A percentile compares a stretch with the other conserved stretches of the same genome.
phyloP scores from a whole-genome alignment of 1,140 invertebrate species.

The Drosophila arizonae region DNA sequence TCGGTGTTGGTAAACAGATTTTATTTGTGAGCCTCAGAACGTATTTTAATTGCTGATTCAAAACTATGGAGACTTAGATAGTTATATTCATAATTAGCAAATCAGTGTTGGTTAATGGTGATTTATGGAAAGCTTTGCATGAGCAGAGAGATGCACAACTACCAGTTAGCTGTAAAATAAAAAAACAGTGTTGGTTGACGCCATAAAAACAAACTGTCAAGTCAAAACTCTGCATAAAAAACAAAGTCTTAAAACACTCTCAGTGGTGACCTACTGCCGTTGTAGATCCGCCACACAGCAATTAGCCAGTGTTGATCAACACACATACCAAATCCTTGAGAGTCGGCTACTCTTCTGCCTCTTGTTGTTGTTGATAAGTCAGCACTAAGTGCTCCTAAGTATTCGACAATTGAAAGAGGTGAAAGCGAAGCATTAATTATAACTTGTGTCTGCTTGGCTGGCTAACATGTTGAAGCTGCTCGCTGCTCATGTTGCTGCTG shows the following conservation, averaged over 20 bases:
- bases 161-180: no score
- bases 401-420: constrained; percentile 50
- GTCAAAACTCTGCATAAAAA: no score
- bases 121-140: no score
- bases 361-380: constrained; percentile 9
- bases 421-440: constrained; percentile 54
- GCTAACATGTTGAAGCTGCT: constrained; percentile 8
- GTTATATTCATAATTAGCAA: no score
- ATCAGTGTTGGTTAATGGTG: background rate
- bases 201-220: no score
- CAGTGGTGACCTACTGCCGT: no score
- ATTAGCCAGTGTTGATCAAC: constrained; percentile 1
- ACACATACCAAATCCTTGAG: constrained; percentile 13
- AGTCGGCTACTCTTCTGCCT: constrained; percentile 1
- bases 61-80: no score
- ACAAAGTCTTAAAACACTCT: no score
- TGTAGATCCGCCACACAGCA: no score
- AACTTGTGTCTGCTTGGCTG: constrained; percentile 42
- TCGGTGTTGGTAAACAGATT: background rate
- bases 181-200: background rate
- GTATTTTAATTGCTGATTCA: no score
- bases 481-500: background rate
- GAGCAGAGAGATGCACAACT: no score
- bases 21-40: no score
- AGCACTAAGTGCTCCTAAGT: constrained; percentile 39